These are phyloP conservation scores for Hylaeus anthracinus DNA, from an alignment of 1,140 invertebrate species.

Conservation along the genomic window DNA sequence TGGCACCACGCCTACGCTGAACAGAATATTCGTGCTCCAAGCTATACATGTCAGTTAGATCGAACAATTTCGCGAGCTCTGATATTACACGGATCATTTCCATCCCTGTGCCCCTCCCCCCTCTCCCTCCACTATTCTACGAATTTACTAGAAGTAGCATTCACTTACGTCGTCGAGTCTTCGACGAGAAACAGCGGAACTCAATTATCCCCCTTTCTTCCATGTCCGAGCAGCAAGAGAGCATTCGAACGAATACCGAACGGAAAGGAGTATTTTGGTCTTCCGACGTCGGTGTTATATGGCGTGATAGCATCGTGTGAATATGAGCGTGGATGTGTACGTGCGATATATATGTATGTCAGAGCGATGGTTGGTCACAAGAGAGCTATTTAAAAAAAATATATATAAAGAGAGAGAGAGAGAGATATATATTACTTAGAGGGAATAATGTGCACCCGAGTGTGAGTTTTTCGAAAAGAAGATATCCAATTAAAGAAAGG, in stretches of 20 bases:
- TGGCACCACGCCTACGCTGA: too few relatives aligned
- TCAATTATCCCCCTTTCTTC: not conserved
- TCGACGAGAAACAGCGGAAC: not conserved
- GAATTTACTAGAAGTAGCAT: slow-evolving; percentile 22
- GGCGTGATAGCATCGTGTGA: slow-evolving; percentile 13
- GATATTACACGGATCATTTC: slow-evolving; percentile 7
- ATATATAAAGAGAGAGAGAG: slow-evolving; percentile 43
- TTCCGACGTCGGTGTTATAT: slow-evolving; percentile 57
- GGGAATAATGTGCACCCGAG: slow-evolving; percentile 35
- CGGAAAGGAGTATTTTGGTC: slow-evolving; percentile 63
- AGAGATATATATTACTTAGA: slow-evolving; percentile 51
- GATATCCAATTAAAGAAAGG: too few relatives aligned
- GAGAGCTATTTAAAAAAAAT: slow-evolving; percentile 54
- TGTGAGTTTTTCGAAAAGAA: slow-evolving; percentile 14
- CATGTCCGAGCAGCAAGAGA: slow-evolving; percentile 7
- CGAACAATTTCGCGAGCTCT: not conserved
- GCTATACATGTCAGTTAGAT: not conserved
- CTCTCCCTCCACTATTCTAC: not conserved
- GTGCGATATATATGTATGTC: slow-evolving; percentile 5
- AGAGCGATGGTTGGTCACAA: slow-evolving; percentile 16
- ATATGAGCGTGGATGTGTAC: slow-evolving; percentile 26
- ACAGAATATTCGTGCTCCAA: too few relatives aligned
- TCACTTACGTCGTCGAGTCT: not conserved
- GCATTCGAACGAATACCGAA: slow-evolving; percentile 53
- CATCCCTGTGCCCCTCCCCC: not conserved